These are phyloP conservation scores for Chelonus insularis DNA, from an alignment of 1,140 invertebrate species.

Conservation along the genomic window DNA sequence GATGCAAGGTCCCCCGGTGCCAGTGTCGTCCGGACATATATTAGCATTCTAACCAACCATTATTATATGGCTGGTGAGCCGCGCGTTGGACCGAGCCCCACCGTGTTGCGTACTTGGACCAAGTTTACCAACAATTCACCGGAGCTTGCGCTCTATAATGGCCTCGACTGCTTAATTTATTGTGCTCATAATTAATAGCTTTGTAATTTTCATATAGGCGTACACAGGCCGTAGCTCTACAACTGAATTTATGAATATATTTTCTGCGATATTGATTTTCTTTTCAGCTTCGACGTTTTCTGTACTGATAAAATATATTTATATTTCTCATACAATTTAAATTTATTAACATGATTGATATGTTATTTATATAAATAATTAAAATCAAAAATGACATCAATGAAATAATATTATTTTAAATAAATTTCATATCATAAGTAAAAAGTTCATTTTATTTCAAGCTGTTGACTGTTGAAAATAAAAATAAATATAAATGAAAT, in stretches of 20 bases:
- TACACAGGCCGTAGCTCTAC: slow-evolving; percentile 28
- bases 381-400: too few relatives aligned
- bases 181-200: slow-evolving; percentile 60
- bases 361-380: too few relatives aligned
- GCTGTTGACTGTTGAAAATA: too few relatives aligned
- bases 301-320: neutral
- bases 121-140: slow-evolving; percentile 63
- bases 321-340: neutral
- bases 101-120: slow-evolving; percentile 59
- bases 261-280: slow-evolving; percentile 46
- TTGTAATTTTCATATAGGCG: slow-evolving; percentile 60
- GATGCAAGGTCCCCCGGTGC: slow-evolving; percentile 60
- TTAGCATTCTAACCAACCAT: slow-evolving; percentile 61
- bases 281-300: slow-evolving; percentile 18
- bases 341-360: too few relatives aligned
- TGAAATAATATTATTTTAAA: too few relatives aligned
- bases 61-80: slow-evolving; percentile 59
- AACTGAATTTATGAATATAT: slow-evolving; percentile 48
- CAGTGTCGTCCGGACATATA: slow-evolving; percentile 57
- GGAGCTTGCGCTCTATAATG: slow-evolving; percentile 56
- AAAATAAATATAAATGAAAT: too few relatives aligned
- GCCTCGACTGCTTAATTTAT: slow-evolving; percentile 60
- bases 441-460: too few relatives aligned
- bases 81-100: slow-evolving; percentile 49
- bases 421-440: too few relatives aligned